phyloP scores from a whole-genome alignment of 2,113 vertebrate species.

The Manacus vitellinus region DNA sequence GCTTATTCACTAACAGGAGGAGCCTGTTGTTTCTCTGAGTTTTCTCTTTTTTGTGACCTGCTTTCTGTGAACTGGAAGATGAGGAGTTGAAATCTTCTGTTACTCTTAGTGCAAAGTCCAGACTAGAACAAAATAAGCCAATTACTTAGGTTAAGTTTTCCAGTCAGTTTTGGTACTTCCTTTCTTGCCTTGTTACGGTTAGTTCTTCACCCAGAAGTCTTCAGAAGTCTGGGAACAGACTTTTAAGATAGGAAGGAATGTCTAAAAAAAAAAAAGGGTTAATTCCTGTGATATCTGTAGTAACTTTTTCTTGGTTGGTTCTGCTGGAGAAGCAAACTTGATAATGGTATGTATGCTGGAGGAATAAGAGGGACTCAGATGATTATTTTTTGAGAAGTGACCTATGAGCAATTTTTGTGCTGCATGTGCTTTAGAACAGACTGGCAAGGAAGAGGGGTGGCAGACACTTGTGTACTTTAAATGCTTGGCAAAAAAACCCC shows the following conservation, averaged over 20 bases:
- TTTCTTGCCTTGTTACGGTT: not conserved
- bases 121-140: not conserved
- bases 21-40: not conserved
- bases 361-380: not conserved
- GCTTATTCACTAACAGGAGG: not conserved
- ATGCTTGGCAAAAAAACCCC: not conserved
- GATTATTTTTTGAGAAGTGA: not conserved
- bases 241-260: not conserved
- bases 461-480: constrained; percentile 48
- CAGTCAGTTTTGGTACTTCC: not conserved
- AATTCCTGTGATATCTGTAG: not conserved
- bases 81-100: not conserved
- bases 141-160: not conserved
- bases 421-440: not conserved
- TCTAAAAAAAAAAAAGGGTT: not conserved
- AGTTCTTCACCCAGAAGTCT: not conserved
- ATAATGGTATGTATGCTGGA: not conserved
- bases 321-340: not conserved
- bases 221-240: not conserved
- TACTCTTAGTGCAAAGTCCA: not conserved
- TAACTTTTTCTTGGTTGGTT: not conserved
- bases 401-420: not conserved
- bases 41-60: not conserved
- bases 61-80: not conserved
- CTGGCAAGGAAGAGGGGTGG: not conserved